Conservation (phyloP, 2,113 vertebrate genomes). For the Pristiophorus japonicus region DNA sequence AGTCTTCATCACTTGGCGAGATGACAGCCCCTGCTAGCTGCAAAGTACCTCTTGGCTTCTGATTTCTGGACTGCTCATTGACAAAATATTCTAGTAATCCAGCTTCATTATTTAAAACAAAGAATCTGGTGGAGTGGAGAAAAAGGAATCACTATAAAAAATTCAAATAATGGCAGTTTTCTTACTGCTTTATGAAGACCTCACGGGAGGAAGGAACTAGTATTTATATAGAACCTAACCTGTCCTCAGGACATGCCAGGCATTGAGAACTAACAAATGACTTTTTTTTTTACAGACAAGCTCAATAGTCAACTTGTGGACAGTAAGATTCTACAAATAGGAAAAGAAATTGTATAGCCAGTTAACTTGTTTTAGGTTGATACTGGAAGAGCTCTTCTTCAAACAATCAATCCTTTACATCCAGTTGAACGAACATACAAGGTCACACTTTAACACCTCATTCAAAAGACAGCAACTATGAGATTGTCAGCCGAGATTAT, state of each 20-base stretch:
- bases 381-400: background rate
- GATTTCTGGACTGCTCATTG: constrained; percentile 82
- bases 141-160: constrained; percentile 34
- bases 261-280: background rate
- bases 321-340: background rate
- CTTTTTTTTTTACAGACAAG: background rate
- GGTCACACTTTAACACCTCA: background rate
- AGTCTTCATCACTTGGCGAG: constrained; percentile 96
- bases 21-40: constrained; percentile 92
- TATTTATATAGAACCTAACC: background rate
- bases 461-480: background rate
- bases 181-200: background rate
- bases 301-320: background rate
- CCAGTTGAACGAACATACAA: background rate
- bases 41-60: constrained; percentile 89
- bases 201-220: background rate
- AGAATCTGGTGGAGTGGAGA: constrained; percentile 65
- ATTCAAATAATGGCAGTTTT: constrained; percentile 16
- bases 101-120: constrained; percentile 90
- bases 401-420: background rate
- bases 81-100: constrained; percentile 96
- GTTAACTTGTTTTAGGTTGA: background rate
- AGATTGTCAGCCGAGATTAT: background rate
- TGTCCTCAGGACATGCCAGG: background rate
- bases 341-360: background rate